These are phyloP conservation scores for Agrilus planipennis DNA, from an alignment of 1,140 invertebrate genomes.

Conservation along the genomic window DNA sequence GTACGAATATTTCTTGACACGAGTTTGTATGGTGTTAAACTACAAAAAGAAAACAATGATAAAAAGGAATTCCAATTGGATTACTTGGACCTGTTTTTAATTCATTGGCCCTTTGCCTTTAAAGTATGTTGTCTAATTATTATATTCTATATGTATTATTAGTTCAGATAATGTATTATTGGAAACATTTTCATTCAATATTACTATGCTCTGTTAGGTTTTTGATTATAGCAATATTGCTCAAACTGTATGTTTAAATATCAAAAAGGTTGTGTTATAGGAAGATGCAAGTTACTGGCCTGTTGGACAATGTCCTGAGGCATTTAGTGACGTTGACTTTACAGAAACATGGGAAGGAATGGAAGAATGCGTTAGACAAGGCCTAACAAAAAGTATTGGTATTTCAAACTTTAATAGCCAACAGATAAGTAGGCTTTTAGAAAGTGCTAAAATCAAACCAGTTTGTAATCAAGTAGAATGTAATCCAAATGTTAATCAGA, in stretches of 20 bases:
- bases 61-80: constrained; percentile 50
- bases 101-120: constrained; percentile 75
- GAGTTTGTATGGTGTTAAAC: constrained; percentile 22
- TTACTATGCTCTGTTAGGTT: neutral
- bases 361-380: constrained; percentile 55
- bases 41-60: constrained; percentile 8
- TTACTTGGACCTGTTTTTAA: constrained; percentile 73
- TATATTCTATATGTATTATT: neutral
- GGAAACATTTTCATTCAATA: constrained; percentile 1
- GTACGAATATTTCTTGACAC: constrained; percentile 23
- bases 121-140: constrained; percentile 38
- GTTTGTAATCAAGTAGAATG: constrained; percentile 71
- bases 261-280: constrained; percentile 17
- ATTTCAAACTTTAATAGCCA: constrained; percentile 79
- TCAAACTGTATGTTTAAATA: neutral
- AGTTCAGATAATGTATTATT: neutral
- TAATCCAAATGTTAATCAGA: constrained; percentile 60
- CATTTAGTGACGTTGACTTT: constrained; percentile 43
- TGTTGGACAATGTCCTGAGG: constrained; percentile 32
- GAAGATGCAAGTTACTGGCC: constrained; percentile 36
- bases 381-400: constrained; percentile 66
- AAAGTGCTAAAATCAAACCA: constrained; percentile 57
- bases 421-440: constrained; percentile 59
- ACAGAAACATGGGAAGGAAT: constrained; percentile 63
- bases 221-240: neutral